Evolutionary conservation across 2,888 invertebrate genomes (phyloP).

Genomic region (Agapostemon virescens): DNA sequence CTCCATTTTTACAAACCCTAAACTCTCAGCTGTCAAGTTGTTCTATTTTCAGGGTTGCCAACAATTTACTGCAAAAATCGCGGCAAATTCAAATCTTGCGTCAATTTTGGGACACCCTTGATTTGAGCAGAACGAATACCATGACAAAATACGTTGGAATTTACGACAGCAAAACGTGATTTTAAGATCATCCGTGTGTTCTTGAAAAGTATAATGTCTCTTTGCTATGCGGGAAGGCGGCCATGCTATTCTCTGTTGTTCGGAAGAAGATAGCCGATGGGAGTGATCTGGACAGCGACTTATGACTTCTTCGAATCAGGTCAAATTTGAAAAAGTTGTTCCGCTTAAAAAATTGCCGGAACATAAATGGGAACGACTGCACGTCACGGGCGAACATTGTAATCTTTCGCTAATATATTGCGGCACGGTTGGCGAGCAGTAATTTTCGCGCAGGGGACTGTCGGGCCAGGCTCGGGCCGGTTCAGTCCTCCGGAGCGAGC

Average conservation of each 20-base stretch:
- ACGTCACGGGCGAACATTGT: conserved; percentile 51
- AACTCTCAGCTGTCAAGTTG: too few species aligned
- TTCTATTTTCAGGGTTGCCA: too few species aligned
- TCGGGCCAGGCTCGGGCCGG: neutral
- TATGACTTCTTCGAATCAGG: neutral
- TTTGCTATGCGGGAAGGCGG: too few species aligned
- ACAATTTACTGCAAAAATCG: too few species aligned
- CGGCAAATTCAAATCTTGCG: too few species aligned
- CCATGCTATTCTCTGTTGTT: neutral
- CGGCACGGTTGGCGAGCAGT: conserved; percentile 49
- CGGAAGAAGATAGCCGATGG: neutral
- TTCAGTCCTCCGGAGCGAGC: conserved; percentile 12
- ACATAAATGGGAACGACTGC: neutral
- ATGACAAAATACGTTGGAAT: too few species aligned
- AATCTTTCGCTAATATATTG: conserved; percentile 61
- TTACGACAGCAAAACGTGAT: too few species aligned
- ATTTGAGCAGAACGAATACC: too few species aligned
- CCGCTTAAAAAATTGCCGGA: neutral
- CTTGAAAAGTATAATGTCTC: too few species aligned
- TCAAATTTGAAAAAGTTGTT: neutral
- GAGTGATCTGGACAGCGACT: neutral
- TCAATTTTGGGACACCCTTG: too few species aligned
- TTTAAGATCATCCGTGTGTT: too few species aligned
- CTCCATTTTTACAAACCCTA: too few species aligned
- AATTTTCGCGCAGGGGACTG: conserved; percentile 59